Evolutionary conservation across 1,140 invertebrate species (phyloP), one percentile per base, ranked within the genome.

Genomic region (Acarapis woodi): DNA sequence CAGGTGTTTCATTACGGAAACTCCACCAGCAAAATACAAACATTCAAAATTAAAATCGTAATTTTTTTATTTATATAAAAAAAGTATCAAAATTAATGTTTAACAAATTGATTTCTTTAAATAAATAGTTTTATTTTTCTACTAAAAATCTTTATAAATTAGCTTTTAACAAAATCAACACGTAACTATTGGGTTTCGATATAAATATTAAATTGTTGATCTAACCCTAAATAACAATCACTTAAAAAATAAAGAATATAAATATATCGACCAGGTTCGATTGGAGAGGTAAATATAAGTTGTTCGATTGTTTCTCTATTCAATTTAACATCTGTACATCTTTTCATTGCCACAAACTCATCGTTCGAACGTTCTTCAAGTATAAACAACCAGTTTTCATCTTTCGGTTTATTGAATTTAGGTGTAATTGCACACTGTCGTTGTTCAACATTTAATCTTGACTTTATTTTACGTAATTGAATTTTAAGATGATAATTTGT

Each of bases 381-480:
- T 0, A 85, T 64, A 0, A 93, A 47, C 53, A 94, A 75, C 87
- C 87, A 96, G 32, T 79, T 77, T 54, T 94, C 85, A 46, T 83
- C 79, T 58, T 94, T 94, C 4, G 71, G 67, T 53, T 87, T 85
- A 0, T 78, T 69, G 58, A 83, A 94, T 43, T 67, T 64, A 4
- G 79, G 77, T 45, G 75, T 69, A 44, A 73, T 60, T 9, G 73
- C 75, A 52, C 66, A 33, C 35, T 49, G 39, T 53, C 51, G 32
- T n/a, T n/a, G n/a, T n/a, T n/a, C n/a, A n/a, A n/a, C n/a, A n/a
- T n/a, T 19, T 44, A 46, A 42, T 60, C 52, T 43, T 57, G 61
- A n/a, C n/a, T n/a, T n/a, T n/a, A n/a, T n/a, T 16, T 2, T 9
- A 8, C 32, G 16, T 16, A 19, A 10, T 18, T 12, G 10, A 18